Base-by-base conservation (phyloP, 2,888 invertebrate species). In the Dryococelus australis region DNA sequence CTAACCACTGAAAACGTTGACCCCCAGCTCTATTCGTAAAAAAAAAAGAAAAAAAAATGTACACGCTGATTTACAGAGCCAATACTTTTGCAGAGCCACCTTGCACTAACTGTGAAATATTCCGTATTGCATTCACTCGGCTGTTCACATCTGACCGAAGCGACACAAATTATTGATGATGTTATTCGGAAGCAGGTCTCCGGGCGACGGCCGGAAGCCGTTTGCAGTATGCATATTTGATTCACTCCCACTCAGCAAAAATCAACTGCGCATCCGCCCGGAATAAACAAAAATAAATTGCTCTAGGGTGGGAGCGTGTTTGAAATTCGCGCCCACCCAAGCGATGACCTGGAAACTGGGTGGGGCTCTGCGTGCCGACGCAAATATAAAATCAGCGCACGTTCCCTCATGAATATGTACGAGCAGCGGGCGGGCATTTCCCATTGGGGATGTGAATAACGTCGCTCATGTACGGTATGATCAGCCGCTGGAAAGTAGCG, bases 161-260 rank as follows among this genome's bases (percentile, higher is more conserved):
- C 2, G 65, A 65, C 24, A 24, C 65, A 20, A 65, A 65, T 65
- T 65, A 65, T 65, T 65, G 65, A 65, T n/a, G 65, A n/a, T 9
- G 65, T 65, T 65, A 65, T 65, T 65, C 65, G 65, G 65, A 65
- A 65, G 24, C 24, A 65, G 47, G 47, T 10, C 24, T 65, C 24
- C 13, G 65, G n/a, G 65, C 24, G 65, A 20, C n/a, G 20, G 65
- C 65, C 65, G 65, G 65, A 65, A 65, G 65, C 65, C 65, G 65
- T n/a, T n/a, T 65, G 65, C 65, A 65, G 65, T n/a, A 65, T 65
- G 65, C 65, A 65, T 65, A 65, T 65, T 65, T 65, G 20, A 65
- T 65, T 65, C n/a, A 47, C 8, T n/a, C 65, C 65, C 65, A n/a
- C 65, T 65, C 65, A n/a, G 65, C 65, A 24, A 65, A 65, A 65